A percentile compares a stretch with the other conserved stretches of the same genome.
Evolutionary conservation across 2,888 invertebrate species (phyloP).

Genomic region (Drosophila prostipennis): DNA sequence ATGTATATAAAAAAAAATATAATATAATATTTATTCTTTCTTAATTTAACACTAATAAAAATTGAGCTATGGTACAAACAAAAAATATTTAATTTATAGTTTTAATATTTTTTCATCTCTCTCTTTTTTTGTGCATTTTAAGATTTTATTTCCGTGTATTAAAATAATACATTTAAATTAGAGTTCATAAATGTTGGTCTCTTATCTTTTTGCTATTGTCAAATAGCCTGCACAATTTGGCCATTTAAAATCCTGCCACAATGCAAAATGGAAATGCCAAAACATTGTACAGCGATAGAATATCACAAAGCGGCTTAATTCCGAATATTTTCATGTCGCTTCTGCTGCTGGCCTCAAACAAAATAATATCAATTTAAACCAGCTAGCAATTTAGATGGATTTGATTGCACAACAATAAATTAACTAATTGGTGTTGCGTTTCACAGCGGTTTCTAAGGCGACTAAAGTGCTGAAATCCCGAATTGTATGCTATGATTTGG

Average conservation of each 20-base stretch:
- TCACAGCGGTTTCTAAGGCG: slow-evolving; percentile 11
- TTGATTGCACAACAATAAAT: slow-evolving; percentile 50
- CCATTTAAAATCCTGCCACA: background rate
- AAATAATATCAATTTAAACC: slow-evolving; percentile 1
- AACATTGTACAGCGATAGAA: background rate
- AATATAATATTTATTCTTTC: background rate
- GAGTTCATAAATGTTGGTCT: background rate
- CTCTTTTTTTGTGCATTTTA: too few species aligned
- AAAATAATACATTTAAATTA: background rate
- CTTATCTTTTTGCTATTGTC: background rate
- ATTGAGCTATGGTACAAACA: background rate
- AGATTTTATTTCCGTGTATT: too few species aligned
- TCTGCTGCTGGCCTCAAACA: background rate
- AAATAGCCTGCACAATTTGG: background rate
- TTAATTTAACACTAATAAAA: too few species aligned
- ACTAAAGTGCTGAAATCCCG: slow-evolving; percentile 1
- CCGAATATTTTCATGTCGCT: background rate
- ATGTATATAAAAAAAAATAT: too few species aligned
- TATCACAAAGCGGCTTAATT: background rate
- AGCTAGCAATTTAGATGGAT: slow-evolving; percentile 3
- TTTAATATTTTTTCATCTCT: background rate
- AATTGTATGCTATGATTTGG: slow-evolving; percentile 56
- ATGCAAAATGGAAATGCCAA: background rate
- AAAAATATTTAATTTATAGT: background rate
- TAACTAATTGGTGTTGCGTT: slow-evolving; percentile 49